Conservation (phyloP, 1,140 invertebrate genomes). For the Halesus radiatus region DNA sequence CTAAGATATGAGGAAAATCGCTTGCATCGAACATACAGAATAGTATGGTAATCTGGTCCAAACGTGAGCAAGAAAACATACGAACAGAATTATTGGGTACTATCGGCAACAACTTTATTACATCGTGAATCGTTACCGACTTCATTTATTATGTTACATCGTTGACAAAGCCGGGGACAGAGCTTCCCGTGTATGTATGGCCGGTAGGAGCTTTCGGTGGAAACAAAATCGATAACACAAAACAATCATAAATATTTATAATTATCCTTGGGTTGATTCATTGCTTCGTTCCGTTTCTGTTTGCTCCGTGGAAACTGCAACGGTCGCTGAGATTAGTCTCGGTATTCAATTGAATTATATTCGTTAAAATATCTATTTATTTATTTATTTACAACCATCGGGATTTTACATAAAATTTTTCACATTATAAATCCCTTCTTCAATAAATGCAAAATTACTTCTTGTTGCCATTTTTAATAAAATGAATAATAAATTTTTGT, state of each 20-base stretch:
- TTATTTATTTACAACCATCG: too few species aligned
- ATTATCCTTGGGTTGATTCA: constrained; percentile 52
- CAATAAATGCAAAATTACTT: too few species aligned
- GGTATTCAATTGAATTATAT: too few species aligned
- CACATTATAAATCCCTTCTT: too few species aligned
- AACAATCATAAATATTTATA: constrained; percentile 55
- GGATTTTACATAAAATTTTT: too few species aligned
- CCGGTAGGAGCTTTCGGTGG: constrained; percentile 27
- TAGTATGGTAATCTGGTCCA: too few species aligned
- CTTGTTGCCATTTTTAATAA: too few species aligned
- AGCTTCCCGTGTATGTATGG: constrained; percentile 23
- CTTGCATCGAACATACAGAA: too few species aligned
- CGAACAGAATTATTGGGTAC: not conserved
- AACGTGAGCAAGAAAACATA: too few species aligned
- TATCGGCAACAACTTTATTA: constrained; percentile 25
- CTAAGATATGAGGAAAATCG: too few species aligned
- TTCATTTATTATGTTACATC: constrained; percentile 11
- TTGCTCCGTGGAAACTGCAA: constrained; percentile 1
- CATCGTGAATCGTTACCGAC: not conserved
- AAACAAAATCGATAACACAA: constrained; percentile 43
- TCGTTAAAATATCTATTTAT: too few species aligned
- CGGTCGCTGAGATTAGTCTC: not conserved
- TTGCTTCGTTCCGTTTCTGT: constrained; percentile 44
- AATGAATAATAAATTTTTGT: too few species aligned
- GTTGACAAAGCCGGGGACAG: constrained; percentile 24